Percentiles rank a stretch among this genome's conserved stretches.
Evolutionary conservation across 2,113 vertebrate genomes (phyloP).

Genomic region (Heterotilapia buettikoferi): DNA sequence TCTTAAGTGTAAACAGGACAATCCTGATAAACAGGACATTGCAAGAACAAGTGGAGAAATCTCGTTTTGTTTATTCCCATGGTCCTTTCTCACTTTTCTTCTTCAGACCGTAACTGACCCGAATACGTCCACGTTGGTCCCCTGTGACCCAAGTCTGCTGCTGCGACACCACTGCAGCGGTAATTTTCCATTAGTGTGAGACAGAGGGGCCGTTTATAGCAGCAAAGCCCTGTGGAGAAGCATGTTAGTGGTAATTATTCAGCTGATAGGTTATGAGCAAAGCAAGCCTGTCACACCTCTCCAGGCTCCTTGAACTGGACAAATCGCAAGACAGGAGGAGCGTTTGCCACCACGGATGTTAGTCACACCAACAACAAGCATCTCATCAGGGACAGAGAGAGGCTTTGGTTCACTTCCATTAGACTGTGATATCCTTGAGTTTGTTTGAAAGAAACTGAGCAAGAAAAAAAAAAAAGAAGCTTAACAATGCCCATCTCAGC

Average conservation of each 20-base stretch:
- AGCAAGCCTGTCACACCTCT: neutral
- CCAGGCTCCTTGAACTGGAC: neutral
- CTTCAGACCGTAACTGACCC: conserved; percentile 1
- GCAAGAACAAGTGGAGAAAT: neutral
- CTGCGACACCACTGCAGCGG: neutral
- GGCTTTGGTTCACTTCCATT: neutral
- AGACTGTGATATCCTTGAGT: neutral
- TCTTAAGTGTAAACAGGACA: neutral
- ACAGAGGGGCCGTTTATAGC: conserved; percentile 27
- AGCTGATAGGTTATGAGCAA: conserved; percentile 16
- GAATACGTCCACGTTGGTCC: conserved; percentile 7
- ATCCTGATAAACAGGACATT: neutral
- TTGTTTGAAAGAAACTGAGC: neutral
- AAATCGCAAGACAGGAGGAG: neutral
- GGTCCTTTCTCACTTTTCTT: neutral
- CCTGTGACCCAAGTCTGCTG: neutral
- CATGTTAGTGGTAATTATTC: conserved; percentile 47
- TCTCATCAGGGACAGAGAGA: neutral
- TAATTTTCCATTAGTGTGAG: conserved; percentile 31
- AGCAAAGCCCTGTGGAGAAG: conserved; percentile 10
- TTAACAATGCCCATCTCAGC: neutral
- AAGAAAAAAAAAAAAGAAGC: neutral
- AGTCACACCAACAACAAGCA: neutral
- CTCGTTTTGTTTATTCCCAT: neutral
- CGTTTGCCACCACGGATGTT: neutral